Conservation (phyloP, 2,113 vertebrate species). For the Urocolius indicus region DNA sequence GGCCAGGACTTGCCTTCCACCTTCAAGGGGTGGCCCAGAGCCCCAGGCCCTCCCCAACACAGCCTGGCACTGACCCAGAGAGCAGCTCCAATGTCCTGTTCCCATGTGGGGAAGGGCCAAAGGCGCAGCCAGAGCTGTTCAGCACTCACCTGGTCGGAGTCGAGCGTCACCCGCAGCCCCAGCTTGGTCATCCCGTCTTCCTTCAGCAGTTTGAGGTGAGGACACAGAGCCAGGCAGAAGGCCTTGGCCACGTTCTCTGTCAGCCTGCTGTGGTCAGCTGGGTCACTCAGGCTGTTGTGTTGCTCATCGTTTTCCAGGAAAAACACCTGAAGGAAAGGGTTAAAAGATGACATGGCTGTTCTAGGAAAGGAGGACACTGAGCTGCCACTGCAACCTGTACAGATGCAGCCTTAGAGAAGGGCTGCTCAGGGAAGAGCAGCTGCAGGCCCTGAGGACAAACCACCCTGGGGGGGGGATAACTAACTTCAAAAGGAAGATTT, state of each 20-base stretch:
- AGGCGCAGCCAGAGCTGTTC: background rate
- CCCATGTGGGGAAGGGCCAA: no score
- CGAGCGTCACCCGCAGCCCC: slow-evolving; percentile 92
- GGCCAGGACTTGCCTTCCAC: background rate
- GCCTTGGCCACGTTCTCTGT: slow-evolving; percentile 95
- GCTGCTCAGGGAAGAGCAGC: background rate
- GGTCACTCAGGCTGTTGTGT: slow-evolving; percentile 88
- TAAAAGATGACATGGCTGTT: background rate
- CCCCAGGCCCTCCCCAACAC: no score
- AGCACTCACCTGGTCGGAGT: slow-evolving; percentile 90
- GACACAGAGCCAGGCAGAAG: slow-evolving; percentile 93
- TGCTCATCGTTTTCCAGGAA: slow-evolving; percentile 96
- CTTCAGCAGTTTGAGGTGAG: slow-evolving; percentile 94
- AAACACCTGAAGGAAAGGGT: slow-evolving; percentile 84
- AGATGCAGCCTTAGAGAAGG: background rate
- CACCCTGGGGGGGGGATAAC: background rate
- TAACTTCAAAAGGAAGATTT: background rate
- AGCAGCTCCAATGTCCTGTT: no score
- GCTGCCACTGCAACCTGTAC: background rate
- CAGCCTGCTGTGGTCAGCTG: slow-evolving; percentile 94
- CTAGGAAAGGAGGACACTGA: background rate
- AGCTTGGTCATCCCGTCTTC: slow-evolving; percentile 98
- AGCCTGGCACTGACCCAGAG: no score
- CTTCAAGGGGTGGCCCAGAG: background rate
- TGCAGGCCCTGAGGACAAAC: background rate